Evolutionary conservation across 2,113 vertebrate genomes (phyloP), one percentile per base, ranked within the genome.

Genomic region (Martes martes): DNA sequence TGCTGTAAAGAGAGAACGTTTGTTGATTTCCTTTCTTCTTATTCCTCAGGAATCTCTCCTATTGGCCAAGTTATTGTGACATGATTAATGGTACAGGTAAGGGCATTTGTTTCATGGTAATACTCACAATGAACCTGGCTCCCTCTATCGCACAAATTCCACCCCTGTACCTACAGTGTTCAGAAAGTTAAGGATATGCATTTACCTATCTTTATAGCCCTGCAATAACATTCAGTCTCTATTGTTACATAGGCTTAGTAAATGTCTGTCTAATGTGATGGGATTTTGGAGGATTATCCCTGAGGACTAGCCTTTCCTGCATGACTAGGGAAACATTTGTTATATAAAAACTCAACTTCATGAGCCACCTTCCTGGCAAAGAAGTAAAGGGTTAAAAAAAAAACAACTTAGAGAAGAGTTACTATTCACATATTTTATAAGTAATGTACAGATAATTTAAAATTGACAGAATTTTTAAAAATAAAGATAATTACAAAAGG

Each of bases 31-130:
- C 3, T 84, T 76, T 74, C 31, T 65, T 88, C 95, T 95, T 98
- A 59, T 96, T 84, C 95, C 98, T 97, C 96, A 99, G 99, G 82
- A 98, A 94, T 11, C 94, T 99, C 55, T 28, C 55, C 3, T 99
- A 98, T 97, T 99, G 99, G 99, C 4, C 98, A 4, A 96, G 99
- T 96, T 98, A 99, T 95, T 99, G 99, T 1, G 95, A 99, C 98
- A 99, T 99, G 99, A 97, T 99, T 98, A 99, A 99, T 45, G 99
- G 99, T 42, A 99, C 99, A 99, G 99, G 99, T 99, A 92, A 97
- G 99, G 71, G 28, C 81, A 18, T 80, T 71, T 93, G 1, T 50
- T 13, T 97, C 96, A 4, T 89, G 16, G 6, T 71, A 65, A 89
- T 90, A 94, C 86, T 11, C 85, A 94, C 24, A 89, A 1, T n/a